These are phyloP conservation scores for Pyrocoelia pectoralis DNA, from an alignment of 2,888 invertebrate genomes.

Conservation along the genomic window DNA sequence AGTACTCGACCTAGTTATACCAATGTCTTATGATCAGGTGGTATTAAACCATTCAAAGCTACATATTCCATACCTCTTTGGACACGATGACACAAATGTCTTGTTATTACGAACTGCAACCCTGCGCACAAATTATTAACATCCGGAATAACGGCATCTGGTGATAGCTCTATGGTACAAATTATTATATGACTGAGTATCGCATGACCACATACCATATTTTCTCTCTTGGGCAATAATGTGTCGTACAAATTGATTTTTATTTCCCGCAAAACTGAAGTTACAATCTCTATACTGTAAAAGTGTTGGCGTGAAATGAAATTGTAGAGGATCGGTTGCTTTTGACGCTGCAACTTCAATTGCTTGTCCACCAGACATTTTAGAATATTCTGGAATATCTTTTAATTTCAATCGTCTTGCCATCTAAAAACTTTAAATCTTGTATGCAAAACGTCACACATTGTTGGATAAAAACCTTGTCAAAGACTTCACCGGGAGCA, in stretches of 20 bases:
- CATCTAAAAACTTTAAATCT: conserved; percentile 66
- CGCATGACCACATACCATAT: conserved; percentile 36
- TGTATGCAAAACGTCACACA: too few relatives aligned
- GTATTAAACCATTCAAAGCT: conserved; percentile 68
- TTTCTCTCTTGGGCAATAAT: conserved; percentile 37
- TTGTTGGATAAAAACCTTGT: conserved; percentile 81
- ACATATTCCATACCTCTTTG: conserved; percentile 85
- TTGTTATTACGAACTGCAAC: conserved; percentile 76
- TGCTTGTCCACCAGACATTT: conserved; percentile 83
- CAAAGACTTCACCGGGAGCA: conserved; percentile 93
- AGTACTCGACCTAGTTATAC: conserved; percentile 54
- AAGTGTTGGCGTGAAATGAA: conserved; percentile 73
- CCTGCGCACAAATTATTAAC: conserved; percentile 86
- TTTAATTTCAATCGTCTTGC: conserved; percentile 85
- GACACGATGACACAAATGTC: conserved; percentile 82
- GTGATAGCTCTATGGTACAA: conserved; percentile 61
- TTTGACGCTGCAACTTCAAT: conserved; percentile 81
- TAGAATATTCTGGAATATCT: conserved; percentile 77
- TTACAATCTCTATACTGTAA: conserved; percentile 77
- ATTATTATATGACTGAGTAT: not conserved
- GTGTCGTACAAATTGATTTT: conserved; percentile 65
- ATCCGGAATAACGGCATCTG: conserved; percentile 77
- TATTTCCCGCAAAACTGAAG: conserved; percentile 90
- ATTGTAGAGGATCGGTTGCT: conserved; percentile 70
- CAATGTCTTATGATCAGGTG: conserved; percentile 65